These are phyloP conservation scores for Dendroctonus valens DNA, from an alignment of 1,140 invertebrate species.

Conservation along the genomic window DNA sequence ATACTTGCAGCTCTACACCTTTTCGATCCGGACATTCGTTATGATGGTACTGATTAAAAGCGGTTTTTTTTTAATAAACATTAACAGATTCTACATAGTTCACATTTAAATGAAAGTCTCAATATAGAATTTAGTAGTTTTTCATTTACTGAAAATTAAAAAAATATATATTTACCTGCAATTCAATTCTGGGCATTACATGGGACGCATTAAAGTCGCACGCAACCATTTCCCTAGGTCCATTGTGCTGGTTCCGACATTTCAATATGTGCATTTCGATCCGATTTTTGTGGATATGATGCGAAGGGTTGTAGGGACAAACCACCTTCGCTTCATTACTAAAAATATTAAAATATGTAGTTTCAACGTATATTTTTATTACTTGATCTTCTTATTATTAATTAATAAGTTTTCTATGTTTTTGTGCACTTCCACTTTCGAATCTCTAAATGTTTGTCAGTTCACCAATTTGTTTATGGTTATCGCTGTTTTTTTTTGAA, in stretches of 20 bases:
- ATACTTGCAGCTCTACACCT: conserved; percentile 12
- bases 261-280: conserved; percentile 24
- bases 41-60: conserved; percentile 21
- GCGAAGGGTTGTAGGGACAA: conserved; percentile 24
- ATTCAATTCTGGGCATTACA: conserved; percentile 14
- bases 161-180: conserved; percentile 25
- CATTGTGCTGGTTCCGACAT: conserved; percentile 6
- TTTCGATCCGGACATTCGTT: conserved; percentile 14
- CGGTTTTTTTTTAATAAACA: not conserved
- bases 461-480: too few species aligned
- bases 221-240: not conserved
- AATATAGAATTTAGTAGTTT: conserved; percentile 2
- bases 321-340: conserved; percentile 22
- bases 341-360: not conserved
- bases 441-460: too few species aligned
- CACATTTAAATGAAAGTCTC: not conserved
- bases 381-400: too few species aligned
- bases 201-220: conserved; percentile 27
- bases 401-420: too few species aligned
- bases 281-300: conserved; percentile 20
- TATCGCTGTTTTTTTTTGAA: too few species aligned
- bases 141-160: not conserved
- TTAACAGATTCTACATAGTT: not conserved
- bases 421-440: too few species aligned
- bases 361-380: too few species aligned